Evolutionary conservation across 2,888 invertebrate genomes (phyloP), one percentile per base, ranked within the genome.

Genomic region (Hydrotaea cyrtoneurina): DNA sequence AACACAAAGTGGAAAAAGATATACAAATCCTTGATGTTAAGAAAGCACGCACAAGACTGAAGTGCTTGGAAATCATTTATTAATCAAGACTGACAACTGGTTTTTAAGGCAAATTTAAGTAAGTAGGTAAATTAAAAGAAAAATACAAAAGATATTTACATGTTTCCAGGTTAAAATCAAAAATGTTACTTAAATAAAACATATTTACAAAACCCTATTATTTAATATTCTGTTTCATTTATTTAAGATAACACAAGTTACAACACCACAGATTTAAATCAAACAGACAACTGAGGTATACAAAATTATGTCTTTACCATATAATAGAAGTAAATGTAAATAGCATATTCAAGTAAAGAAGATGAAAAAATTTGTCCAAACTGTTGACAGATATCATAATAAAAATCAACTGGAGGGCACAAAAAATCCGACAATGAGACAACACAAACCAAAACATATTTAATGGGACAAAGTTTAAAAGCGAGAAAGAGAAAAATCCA

Each of bases 131-230:
- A n/a, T n/a, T n/a, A n/a, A n/a, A n/a, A n/a, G n/a, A n/a, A n/a
- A n/a, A n/a, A n/a, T 11, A 46, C 46, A 46, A 11, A 46, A 7
- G n/a, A 46, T 46, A 72, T 72, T 72, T 72, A 72, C 72, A 55
- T 31, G 72, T 72, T 3, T 55, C 55, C 53, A 26, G 36, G 50
- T 72, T 55, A 39, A 26, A 15, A 31, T 31, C 53, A 31, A 53
- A 72, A 36, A 72, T 72, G 55, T 72, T 55, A 36, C 31, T 72
- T 72, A 53, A 55, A 36, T 72, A 36, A 43, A 59, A 46, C 46
- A 46, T 46, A 46, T 46, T 46, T 46, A 7, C 36, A 36, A 36
- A 8, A 36, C 36, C 8, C 8, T 36, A 5, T 36, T 36, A 36
- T 36, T 36, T 36, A n/a, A n/a, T n/a, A 3, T 36, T 36, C 36